These are phyloP conservation scores for Cylas formicarius DNA, from an alignment of 1,140 invertebrate genomes.

Conservation along the genomic window DNA sequence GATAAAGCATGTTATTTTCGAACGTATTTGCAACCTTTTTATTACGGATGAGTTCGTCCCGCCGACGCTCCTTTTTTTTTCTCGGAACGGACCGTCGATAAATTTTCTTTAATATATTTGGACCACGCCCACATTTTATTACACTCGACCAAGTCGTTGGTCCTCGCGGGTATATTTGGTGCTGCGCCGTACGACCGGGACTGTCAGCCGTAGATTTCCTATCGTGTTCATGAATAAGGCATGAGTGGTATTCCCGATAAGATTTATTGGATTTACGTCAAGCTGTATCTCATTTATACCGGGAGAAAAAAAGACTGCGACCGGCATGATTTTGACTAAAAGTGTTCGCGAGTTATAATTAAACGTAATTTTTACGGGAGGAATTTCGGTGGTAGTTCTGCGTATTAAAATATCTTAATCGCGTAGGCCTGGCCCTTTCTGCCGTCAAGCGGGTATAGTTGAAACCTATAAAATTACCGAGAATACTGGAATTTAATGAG, in stretches of 20 bases:
- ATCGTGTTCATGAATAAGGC: slow-evolving; percentile 27
- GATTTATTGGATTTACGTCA: slow-evolving; percentile 26
- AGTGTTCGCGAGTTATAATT: slow-evolving; percentile 2
- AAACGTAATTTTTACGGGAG: slow-evolving; percentile 3
- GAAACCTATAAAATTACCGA: no score
- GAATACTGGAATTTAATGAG: no score
- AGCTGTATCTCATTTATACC: slow-evolving; percentile 25
- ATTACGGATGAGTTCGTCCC: no score
- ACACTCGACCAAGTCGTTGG: slow-evolving; percentile 11
- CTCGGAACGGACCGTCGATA: slow-evolving; percentile 26
- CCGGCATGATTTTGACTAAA: slow-evolving; percentile 4
- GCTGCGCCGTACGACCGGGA: slow-evolving; percentile 3
- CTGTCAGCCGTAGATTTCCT: slow-evolving; percentile 22
- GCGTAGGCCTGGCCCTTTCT: no score
- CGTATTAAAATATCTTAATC: background rate
- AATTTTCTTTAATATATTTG: slow-evolving; percentile 34
- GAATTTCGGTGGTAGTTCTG: background rate
- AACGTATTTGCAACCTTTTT: slow-evolving; percentile 32
- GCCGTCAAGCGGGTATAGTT: no score
- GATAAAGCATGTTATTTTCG: slow-evolving; percentile 32
- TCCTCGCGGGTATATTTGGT: slow-evolving; percentile 2
- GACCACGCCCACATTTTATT: slow-evolving; percentile 29
- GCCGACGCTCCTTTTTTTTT: slow-evolving; percentile 20
- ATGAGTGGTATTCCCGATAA: slow-evolving; percentile 24
- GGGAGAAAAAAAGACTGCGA: no score